Evolutionary conservation across 2,888 invertebrate species (phyloP).

Genomic region (Sminthurides aquaticus): DNA sequence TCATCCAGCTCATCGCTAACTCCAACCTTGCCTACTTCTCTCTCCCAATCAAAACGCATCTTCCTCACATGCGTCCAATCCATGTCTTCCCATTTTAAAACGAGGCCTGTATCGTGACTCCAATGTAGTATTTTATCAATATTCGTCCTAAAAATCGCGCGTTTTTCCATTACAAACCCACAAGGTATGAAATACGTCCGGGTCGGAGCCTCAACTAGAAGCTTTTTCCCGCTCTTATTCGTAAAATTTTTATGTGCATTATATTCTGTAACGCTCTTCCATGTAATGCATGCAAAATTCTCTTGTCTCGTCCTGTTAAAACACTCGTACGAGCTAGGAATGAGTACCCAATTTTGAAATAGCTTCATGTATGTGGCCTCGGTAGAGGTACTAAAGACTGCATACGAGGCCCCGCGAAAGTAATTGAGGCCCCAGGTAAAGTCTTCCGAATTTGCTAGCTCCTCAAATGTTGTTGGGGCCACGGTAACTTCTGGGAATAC

Average conservation of each 20-base stretch:
- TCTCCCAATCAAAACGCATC: constrained; percentile 1
- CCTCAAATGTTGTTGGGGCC: constrained; percentile 35
- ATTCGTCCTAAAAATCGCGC: constrained; percentile 7
- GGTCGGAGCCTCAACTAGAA: constrained; percentile 25
- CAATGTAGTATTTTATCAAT: not conserved
- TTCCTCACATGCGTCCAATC: constrained; percentile 5
- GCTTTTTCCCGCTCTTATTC: constrained; percentile 26
- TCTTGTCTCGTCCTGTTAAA: constrained; percentile 21
- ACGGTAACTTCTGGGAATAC: constrained; percentile 30
- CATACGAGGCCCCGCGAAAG: constrained; percentile 31
- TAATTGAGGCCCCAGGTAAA: constrained; percentile 26
- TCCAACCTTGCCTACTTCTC: not conserved
- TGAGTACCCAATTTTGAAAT: constrained; percentile 29
- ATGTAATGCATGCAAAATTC: constrained; percentile 36
- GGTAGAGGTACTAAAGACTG: constrained; percentile 29
- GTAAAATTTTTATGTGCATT: constrained; percentile 32
- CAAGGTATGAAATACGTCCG: constrained; percentile 28
- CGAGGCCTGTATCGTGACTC: constrained; percentile 7
- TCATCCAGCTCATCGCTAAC: not conserved
- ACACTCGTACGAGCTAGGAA: constrained; percentile 26
- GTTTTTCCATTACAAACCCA: constrained; percentile 26
- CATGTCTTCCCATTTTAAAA: constrained; percentile 15
- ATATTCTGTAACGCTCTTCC: constrained; percentile 34
- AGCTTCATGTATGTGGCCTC: constrained; percentile 33
- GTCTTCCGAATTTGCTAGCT: constrained; percentile 27